Percentiles rank a stretch among this genome's conserved stretches.
These are phyloP conservation scores for Caenorhabditis sp. DNA, from an alignment of 2,888 invertebrate genomes.

Conservation along the genomic window DNA sequence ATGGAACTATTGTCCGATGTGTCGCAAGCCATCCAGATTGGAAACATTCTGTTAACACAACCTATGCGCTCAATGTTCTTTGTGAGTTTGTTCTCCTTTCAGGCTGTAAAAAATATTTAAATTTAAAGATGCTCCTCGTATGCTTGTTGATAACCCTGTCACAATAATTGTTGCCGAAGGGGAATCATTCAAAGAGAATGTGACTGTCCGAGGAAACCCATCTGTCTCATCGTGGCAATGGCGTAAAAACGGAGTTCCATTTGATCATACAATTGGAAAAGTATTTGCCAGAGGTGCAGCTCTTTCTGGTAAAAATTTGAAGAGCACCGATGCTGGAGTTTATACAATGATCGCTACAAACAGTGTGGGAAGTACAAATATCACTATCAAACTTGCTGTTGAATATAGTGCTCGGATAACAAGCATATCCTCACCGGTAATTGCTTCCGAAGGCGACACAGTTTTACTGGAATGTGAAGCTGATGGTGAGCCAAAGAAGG, in stretches of 20 bases:
- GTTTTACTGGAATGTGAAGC: constrained; percentile 68
- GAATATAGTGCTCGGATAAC: constrained; percentile 63
- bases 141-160: constrained; percentile 61
- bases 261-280: constrained; percentile 63
- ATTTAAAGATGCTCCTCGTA: constrained; percentile 62
- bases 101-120: background rate
- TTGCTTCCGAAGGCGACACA: constrained; percentile 62
- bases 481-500: constrained; percentile 59
- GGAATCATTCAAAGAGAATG: constrained; percentile 66
- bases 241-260: constrained; percentile 63
- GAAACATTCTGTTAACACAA: constrained; percentile 54
- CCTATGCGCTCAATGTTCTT: constrained; percentile 58
- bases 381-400: constrained; percentile 61
- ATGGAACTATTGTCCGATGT: constrained; percentile 62
- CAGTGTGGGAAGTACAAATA: constrained; percentile 62
- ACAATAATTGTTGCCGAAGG: constrained; percentile 65
- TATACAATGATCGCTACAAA: constrained; percentile 66
- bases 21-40: constrained; percentile 66
- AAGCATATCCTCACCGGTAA: constrained; percentile 64
- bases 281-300: constrained; percentile 54
- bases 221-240: constrained; percentile 62
- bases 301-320: constrained; percentile 47
- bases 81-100: constrained; percentile 56
- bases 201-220: constrained; percentile 66
- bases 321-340: constrained; percentile 60